phyloP scores from a whole-genome alignment of 2,113 vertebrate species.

The Dipodomys stephensi region DNA sequence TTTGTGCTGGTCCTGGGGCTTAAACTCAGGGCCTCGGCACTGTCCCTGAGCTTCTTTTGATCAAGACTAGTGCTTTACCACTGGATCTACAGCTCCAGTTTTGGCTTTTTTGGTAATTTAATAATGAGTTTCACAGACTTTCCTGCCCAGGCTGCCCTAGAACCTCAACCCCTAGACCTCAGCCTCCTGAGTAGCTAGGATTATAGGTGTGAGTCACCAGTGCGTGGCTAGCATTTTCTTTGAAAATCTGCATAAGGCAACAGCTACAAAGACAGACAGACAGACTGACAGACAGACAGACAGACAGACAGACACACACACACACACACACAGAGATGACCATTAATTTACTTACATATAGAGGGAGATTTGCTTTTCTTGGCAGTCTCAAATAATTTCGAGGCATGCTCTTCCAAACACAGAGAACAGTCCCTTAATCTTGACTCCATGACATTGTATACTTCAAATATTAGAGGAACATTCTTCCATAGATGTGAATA shows the following conservation, averaged over 20 bases:
- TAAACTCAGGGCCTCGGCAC: too few species aligned
- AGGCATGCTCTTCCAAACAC: constrained; percentile 68
- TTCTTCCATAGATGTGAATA: constrained; percentile 68
- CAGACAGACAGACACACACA: background rate
- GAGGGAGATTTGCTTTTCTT: constrained; percentile 66
- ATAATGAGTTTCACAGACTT: too few species aligned
- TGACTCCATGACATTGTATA: constrained; percentile 55
- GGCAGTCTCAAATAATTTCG: constrained; percentile 44
- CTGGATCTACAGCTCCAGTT: too few species aligned
- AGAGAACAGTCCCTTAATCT: constrained; percentile 51
- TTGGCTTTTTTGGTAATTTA: too few species aligned
- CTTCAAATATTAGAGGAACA: constrained; percentile 63
- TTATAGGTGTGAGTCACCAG: too few species aligned
- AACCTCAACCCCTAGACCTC: too few species aligned
- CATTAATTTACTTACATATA: constrained; percentile 27
- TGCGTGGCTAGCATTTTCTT: background rate
- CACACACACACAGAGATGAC: background rate
- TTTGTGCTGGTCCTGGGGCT: too few species aligned
- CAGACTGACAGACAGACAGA: background rate
- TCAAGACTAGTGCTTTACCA: too few species aligned
- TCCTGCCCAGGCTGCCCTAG: too few species aligned
- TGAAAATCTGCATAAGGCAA: background rate
- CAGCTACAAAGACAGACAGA: background rate
- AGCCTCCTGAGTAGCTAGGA: too few species aligned
- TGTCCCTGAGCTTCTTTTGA: too few species aligned